Percentiles rank a stretch among this genome's conserved stretches.
Evolutionary conservation across 2,888 invertebrate species (phyloP).

Genomic region (Rhagonycha lutea): DNA sequence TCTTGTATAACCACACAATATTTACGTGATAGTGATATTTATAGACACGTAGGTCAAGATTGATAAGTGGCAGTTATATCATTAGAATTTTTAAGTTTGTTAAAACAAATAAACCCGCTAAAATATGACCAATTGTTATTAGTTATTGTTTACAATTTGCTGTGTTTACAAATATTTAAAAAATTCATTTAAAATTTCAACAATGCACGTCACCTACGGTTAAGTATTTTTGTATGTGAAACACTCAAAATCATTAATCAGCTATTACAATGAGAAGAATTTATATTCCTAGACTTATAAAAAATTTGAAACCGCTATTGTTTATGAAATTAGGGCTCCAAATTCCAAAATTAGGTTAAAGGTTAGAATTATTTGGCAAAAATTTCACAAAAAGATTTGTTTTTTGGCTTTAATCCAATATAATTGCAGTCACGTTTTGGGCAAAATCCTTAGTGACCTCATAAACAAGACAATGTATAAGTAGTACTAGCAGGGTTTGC

Average conservation of each 20-base stretch:
- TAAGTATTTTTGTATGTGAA: neutral
- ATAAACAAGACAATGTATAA: neutral
- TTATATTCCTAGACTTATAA: neutral
- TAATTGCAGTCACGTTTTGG: neutral
- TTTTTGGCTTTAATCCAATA: neutral
- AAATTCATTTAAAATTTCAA: no score
- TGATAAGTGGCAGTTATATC: neutral
- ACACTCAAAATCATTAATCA: neutral
- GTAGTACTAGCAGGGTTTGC: neutral
- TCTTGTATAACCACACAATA: neutral
- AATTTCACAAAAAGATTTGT: neutral
- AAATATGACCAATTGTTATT: neutral
- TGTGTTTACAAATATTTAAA: no score
- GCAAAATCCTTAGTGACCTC: neutral
- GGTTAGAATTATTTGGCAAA: neutral
- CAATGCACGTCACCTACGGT: neutral
- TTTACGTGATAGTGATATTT: neutral
- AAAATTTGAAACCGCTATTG: neutral
- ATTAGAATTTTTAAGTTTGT: neutral
- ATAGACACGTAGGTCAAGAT: neutral
- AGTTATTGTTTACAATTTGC: neutral
- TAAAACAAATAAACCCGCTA: neutral
- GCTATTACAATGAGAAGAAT: neutral
- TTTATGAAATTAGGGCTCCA: neutral
- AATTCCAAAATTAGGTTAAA: neutral